Evolutionary conservation across 2,888 invertebrate species (phyloP).

Genomic region (Leucoma salicis): DNA sequence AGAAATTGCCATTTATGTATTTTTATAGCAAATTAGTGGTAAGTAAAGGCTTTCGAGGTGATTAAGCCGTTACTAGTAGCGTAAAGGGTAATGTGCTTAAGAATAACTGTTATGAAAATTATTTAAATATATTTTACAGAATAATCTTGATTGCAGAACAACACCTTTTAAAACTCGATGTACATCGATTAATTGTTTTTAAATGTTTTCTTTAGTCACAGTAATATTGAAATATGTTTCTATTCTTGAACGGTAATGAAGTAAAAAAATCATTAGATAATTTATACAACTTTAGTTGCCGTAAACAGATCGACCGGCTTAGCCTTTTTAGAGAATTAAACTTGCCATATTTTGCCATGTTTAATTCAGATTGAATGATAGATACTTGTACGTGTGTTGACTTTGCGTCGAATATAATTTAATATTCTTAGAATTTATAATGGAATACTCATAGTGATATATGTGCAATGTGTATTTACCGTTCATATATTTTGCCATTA

Average conservation of each 20-base stretch:
- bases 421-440: conserved; percentile 28
- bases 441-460: conserved; percentile 42
- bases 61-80: background rate
- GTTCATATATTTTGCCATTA: conserved; percentile 38
- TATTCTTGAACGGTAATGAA: too few species aligned
- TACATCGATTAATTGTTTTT: too few species aligned
- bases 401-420: conserved; percentile 11
- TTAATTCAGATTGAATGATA: conserved; percentile 60
- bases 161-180: too few species aligned
- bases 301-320: background rate
- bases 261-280: too few species aligned
- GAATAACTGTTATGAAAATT: too few species aligned
- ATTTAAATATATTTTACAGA: too few species aligned
- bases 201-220: too few species aligned
- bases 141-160: too few species aligned
- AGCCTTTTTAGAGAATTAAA: conserved; percentile 59
- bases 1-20: conserved; percentile 42
- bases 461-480: conserved; percentile 44
- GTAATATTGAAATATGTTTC: too few species aligned
- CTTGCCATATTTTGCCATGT: conserved; percentile 76
- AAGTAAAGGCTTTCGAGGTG: background rate
- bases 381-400: conserved; percentile 15
- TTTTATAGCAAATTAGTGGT: conserved; percentile 3
- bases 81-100: background rate
- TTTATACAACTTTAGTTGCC: background rate